Evolutionary conservation across 2,888 invertebrate genomes (phyloP).

Genomic region (Julus scandinavius): DNA sequence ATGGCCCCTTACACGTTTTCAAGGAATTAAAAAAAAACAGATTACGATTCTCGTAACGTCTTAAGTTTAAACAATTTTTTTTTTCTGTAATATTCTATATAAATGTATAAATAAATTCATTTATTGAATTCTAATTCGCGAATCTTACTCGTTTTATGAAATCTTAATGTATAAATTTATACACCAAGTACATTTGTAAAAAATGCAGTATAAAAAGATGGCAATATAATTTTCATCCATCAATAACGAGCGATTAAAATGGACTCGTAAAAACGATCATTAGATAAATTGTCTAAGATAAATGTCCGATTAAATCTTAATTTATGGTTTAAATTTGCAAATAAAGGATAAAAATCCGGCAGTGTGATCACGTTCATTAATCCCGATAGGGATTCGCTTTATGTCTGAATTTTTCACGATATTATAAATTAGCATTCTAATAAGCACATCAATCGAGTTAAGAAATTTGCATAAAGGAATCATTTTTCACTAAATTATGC

Average conservation of each 20-base stretch:
- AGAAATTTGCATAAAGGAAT: not conserved
- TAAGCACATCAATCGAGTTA: not conserved
- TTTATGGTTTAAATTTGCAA: not conserved
- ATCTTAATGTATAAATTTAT: too few relatives aligned
- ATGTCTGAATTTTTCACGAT: not conserved
- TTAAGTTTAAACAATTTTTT: too few relatives aligned
- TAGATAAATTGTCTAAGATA: not conserved
- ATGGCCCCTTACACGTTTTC: too few relatives aligned
- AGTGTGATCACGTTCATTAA: not conserved
- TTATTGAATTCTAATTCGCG: too few relatives aligned
- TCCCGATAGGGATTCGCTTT: not conserved
- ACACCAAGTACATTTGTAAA: too few relatives aligned
- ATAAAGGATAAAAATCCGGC: not conserved
- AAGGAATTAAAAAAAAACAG: too few relatives aligned
- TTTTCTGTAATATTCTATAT: too few relatives aligned
- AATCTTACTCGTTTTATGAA: too few relatives aligned
- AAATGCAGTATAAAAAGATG: not conserved
- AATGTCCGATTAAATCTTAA: conserved; percentile 24
- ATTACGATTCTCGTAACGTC: too few relatives aligned
- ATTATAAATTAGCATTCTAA: not conserved
- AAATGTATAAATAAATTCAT: too few relatives aligned
- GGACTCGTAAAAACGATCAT: not conserved
- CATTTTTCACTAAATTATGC: not conserved
- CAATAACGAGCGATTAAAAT: not conserved
- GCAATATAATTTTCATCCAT: not conserved